Percentiles rank a stretch among this genome's conserved stretches.
These are phyloP conservation scores for Tokudaia muenninki DNA, from an alignment of 2,797 vertebrate genomes.

Conservation along the genomic window DNA sequence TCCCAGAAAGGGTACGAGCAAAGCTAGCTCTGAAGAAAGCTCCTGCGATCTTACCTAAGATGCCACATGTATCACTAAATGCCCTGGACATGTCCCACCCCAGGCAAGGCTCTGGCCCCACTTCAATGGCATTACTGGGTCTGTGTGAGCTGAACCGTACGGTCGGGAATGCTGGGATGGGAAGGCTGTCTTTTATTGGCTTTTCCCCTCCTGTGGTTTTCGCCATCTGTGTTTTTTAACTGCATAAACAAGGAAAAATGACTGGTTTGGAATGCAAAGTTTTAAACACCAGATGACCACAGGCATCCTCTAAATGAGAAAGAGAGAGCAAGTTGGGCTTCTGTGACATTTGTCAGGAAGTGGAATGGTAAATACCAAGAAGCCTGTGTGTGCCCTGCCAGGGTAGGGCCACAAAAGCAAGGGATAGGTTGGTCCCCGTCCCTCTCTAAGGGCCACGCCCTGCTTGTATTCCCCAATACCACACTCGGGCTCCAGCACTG, in stretches of 20 bases:
- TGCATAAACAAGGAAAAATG: constrained; percentile 88
- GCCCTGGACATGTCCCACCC: constrained; percentile 51
- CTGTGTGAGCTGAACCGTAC: constrained; percentile 64
- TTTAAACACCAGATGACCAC: constrained; percentile 86
- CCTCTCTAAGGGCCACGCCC: constrained; percentile 53
- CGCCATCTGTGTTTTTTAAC: constrained; percentile 89
- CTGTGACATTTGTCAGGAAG: constrained; percentile 86
- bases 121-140: constrained; percentile 57
- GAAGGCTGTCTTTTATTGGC: constrained; percentile 64
- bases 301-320: constrained; percentile 86
- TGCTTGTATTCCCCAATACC: constrained; percentile 15
- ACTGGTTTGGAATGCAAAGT: constrained; percentile 86
- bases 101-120: constrained; percentile 66
- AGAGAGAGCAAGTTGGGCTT: constrained; percentile 79
- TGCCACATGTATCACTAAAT: constrained; percentile 15
- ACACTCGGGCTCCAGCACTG: constrained; percentile 35
- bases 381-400: background rate
- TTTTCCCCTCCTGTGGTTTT: constrained; percentile 78
- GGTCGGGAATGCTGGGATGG: constrained; percentile 76
- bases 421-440: background rate
- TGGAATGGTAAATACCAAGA: constrained; percentile 76
- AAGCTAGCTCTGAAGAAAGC: constrained; percentile 64
- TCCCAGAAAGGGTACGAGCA: constrained; percentile 65
- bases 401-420: background rate
- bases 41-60: constrained; percentile 57